Percentiles rank a stretch among this genome's conserved stretches.
These are phyloP conservation scores for Lasius fuliginosus DNA, from an alignment of 2,888 invertebrate genomes.

Conservation along the genomic window DNA sequence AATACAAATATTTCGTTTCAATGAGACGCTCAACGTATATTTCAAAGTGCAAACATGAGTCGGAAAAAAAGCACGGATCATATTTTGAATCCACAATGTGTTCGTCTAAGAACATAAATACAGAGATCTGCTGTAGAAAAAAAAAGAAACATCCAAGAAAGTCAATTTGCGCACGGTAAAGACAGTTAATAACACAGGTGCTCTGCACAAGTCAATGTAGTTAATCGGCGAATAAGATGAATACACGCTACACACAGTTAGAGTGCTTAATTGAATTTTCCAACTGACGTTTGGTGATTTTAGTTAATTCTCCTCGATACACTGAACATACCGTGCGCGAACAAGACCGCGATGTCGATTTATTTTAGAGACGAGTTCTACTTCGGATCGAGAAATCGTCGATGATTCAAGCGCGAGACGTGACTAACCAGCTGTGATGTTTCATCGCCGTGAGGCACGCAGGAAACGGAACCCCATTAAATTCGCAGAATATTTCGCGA, in stretches of 20 bases:
- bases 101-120: background rate
- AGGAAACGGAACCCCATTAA: constrained; percentile 31
- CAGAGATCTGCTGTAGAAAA: background rate
- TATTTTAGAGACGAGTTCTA: constrained; percentile 14
- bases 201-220: background rate
- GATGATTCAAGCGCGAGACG: constrained; percentile 58
- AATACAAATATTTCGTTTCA: background rate
- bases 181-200: constrained; percentile 33
- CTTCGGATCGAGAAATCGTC: constrained; percentile 39
- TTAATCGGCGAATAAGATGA: constrained; percentile 2
- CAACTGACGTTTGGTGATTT: constrained; percentile 50
- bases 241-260: background rate
- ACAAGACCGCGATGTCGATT: constrained; percentile 36
- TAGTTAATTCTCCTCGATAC: constrained; percentile 37
- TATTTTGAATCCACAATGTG: background rate
- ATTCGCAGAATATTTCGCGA: constrained; percentile 52
- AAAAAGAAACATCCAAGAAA: constrained; percentile 21
- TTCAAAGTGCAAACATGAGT: constrained; percentile 19
- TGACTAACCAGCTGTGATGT: constrained; percentile 53
- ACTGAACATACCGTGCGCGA: constrained; percentile 47
- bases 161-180: constrained; percentile 19
- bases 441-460: constrained; percentile 19
- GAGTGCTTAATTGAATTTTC: constrained; percentile 62
- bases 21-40: background rate
- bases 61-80: constrained; percentile 10